A percentile compares a stretch with the other conserved stretches of the same genome.
Conservation (phyloP, 2,888 invertebrate species). For the Tortrix viridana region DNA sequence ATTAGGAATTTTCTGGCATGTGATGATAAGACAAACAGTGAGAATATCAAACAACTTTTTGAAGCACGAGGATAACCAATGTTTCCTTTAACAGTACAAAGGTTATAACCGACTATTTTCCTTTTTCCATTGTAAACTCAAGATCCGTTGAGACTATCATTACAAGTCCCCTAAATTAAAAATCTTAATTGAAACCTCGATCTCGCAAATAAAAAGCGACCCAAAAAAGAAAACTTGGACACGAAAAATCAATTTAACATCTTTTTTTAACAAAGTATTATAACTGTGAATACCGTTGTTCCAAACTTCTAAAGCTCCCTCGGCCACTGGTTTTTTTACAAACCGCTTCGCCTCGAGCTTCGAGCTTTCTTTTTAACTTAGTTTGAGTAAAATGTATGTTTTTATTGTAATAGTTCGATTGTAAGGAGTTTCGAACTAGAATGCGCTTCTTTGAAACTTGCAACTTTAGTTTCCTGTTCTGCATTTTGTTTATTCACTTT, state of each 20-base stretch:
- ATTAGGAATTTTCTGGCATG: too few species aligned
- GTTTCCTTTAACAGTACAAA: too few species aligned
- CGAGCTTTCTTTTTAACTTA: constrained; percentile 20
- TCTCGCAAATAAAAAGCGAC: constrained; percentile 3
- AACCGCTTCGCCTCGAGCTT: constrained; percentile 13
- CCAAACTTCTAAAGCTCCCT: constrained; percentile 17
- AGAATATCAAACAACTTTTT: too few species aligned
- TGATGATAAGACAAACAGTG: too few species aligned
- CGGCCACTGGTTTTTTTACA: constrained; percentile 13
- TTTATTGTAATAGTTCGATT: constrained; percentile 29
- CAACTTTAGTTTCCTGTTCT: neutral
- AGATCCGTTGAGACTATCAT: constrained; percentile 3
- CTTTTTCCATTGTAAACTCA: too few species aligned
- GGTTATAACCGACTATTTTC: too few species aligned
- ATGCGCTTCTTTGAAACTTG: constrained; percentile 13
- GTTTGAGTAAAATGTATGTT: constrained; percentile 23
- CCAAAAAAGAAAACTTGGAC: constrained; percentile 20
- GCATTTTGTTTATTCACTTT: constrained; percentile 2
- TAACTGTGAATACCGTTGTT: constrained; percentile 26
- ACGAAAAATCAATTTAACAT: constrained; percentile 33
- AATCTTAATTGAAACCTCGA: constrained; percentile 20
- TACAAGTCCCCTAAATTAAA: constrained; percentile 12
- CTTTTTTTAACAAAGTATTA: constrained; percentile 30
- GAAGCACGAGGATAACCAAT: too few species aligned
- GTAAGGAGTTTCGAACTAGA: constrained; percentile 20